Percentiles rank a stretch among this genome's conserved stretches.
Evolutionary conservation across 1,140 invertebrate species (phyloP).

Genomic region (Bombyx mandarina): DNA sequence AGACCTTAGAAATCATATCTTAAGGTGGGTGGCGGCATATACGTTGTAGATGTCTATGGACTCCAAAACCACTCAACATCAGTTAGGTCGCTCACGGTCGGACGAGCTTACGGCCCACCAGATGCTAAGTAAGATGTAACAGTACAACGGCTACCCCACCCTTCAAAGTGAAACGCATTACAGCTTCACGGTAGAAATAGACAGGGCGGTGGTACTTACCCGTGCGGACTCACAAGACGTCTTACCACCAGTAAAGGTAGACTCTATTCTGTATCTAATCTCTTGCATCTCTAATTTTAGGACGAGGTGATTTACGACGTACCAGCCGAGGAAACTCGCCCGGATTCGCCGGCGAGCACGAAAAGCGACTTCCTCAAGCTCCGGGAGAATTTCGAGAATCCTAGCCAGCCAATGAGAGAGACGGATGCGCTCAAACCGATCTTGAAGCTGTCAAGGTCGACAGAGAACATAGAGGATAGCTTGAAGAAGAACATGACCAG

Average conservation of each 20-base stretch:
- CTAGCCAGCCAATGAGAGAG: background rate
- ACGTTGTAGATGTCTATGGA: no score
- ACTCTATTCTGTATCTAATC: background rate
- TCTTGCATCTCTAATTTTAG: constrained; percentile 29
- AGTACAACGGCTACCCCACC: no score
- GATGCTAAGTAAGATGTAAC: no score
- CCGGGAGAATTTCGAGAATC: constrained; percentile 39
- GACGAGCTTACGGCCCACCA: no score
- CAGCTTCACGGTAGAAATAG: no score
- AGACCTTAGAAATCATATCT: no score
- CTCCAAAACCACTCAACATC: background rate
- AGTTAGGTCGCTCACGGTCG: background rate
- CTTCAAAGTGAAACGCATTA: no score
- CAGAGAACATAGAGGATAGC: constrained; percentile 38
- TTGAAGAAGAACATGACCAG: constrained; percentile 26
- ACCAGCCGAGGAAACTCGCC: constrained; percentile 30
- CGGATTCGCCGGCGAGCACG: constrained; percentile 15
- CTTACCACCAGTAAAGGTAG: background rate
- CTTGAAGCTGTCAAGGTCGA: constrained; percentile 29
- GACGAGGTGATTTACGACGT: constrained; percentile 57
- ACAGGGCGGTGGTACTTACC: no score
- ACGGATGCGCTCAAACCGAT: background rate
- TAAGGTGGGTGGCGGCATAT: no score
- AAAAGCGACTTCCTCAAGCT: constrained; percentile 34
- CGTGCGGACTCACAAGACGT: no score